Base-by-base conservation (phyloP, 92 coral and sea anemone genomes). In the Phenganax marumi region DNA sequence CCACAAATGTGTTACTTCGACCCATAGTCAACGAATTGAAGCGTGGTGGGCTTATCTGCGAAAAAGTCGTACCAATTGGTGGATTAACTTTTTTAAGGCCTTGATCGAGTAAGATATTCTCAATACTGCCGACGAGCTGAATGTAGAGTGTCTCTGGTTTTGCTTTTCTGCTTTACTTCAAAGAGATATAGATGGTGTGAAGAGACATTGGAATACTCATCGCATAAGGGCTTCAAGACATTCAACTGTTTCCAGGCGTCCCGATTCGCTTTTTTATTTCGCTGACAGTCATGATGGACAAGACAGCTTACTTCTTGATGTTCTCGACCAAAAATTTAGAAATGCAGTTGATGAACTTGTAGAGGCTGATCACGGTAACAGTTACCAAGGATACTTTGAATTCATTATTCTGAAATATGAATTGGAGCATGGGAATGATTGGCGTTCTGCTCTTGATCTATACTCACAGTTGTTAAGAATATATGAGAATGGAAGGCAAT, bases 301-400 rank as follows among this genome's bases (percentile, higher is more conserved):
- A 71, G 48, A 49, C 54, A 71, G 48, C 76, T 71, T 71, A 71
- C 76, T 71, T 55, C 51, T 71, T 25, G 18, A 71, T 9, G 56
- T 71, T 71, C 76, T 50, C 23, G 74, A 68, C 48, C 74, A 21
- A 12, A 68, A 68, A 68, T 68, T 68, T 25, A 68, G 39, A 23
- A 23, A 71, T 71, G 76, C 49, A 71, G 54, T 43, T 46, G 23
- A 71, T 71, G 76, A 71, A 43, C 76, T 71, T 71, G 76, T 71
- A 39, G 76, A 71, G 53, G 24, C 48, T 46, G 54, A 71, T 55
- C 52, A 71, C 53, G 48, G 76, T 71, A 71, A 71, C 76, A 71
- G 12, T 71, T 71, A 71, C 76, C 52, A 71, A 46, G 51, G 48
- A 25, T 71, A 25, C 76, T 43, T 71, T 71, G 76, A 71, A 71